Base-by-base conservation (phyloP, 2,888 invertebrate species). In the Athalia cordata region DNA sequence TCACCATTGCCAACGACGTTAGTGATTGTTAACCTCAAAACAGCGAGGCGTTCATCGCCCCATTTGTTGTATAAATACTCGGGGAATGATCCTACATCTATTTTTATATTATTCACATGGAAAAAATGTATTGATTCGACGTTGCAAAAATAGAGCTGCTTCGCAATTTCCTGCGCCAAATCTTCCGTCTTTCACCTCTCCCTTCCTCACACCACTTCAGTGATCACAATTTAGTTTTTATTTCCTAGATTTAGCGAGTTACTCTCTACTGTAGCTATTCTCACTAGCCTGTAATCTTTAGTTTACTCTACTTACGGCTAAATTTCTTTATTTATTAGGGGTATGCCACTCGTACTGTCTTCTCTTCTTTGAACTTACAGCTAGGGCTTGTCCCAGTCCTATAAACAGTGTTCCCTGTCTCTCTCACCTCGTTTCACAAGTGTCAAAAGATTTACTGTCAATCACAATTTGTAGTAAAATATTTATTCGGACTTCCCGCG, bases 1-100 rank as follows among this genome's bases (percentile, higher is more conserved):
- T 47, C 45, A 67, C 15, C 55, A 62, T 62, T 59, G 64, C 45
- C 8, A 55, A 62, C 57, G 45, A 47, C 9, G 29, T 55, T 11
- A 45, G n/a, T n/a, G 65, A 43, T 15, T 13, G 81, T 81, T 87
- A 87, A 87, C 86, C 87, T 87, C 86, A 86, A 87, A 87, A 84
- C 79, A 81, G 13, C 6, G 61, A 61, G 13, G 61, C 83, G 82
- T 77, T 82, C 82, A 78, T 79, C 81, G 82, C 70, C 81, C 85
- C 81, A 84, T 85, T 84, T 83, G 81, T 79, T 83, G 84, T 85
- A 85, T 85, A 85, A 84, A 84, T 80, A 81, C 82, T 80, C 79
- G 79, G 81, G 79, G 78, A 70, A 77, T 77, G 80, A 72, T 47
- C 52, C 79, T 74, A 70, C 79, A 78, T 81, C 85, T 84, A 83